Evolutionary conservation across 1,140 invertebrate species (phyloP), one percentile per base, ranked within the genome.

Genomic region (Drosophila rufa): DNA sequence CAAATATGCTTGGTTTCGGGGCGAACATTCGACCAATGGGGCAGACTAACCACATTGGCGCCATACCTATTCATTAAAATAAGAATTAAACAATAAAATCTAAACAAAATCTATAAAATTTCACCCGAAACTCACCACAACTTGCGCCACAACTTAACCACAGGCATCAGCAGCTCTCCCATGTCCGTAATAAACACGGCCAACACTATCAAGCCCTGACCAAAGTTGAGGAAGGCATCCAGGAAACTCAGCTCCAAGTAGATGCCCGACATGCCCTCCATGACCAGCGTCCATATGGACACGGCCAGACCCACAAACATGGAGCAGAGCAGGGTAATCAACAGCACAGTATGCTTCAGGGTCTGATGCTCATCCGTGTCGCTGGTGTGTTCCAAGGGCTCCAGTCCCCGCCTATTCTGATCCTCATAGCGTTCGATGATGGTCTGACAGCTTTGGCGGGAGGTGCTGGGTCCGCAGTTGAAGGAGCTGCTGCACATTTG

Each of bases 191-290:
- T 98, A 93, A 99, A 99, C 11, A 98, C 95, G 9, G 96, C 95
- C 81, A 98, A 96, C 25, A 97, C 95, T 68, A 98, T 95, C 43
- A 98, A 93, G 42, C 96, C 97, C 93, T 99, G 98, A 2, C 98
- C 98, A 93, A 97, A 97, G 89, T 97, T 97, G 0, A 98, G 94
- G 40, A 97, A 96, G 17, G 96, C 96, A 93, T 99, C 97, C 30
- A 99, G 93, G 93, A 98, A 99, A 77, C 97, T 95, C 22, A 99
- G 93, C 93, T 99, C 98, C 0, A 98, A 95, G 92, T 98, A 98
- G 70, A 99, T 96, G 1, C 98, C 98, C 50, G 96, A 96, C 87
- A 97, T 95, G 83, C 97, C 95, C 91, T 98, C 97, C 94, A 96
- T 95, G 67, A 99, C 94, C 64, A 99, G 92, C 14, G 96, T 97